Percentiles rank a stretch among this genome's conserved stretches.
These are phyloP conservation scores for Sminthurinus signatus DNA, from an alignment of 1,140 invertebrate species.

Conservation along the genomic window DNA sequence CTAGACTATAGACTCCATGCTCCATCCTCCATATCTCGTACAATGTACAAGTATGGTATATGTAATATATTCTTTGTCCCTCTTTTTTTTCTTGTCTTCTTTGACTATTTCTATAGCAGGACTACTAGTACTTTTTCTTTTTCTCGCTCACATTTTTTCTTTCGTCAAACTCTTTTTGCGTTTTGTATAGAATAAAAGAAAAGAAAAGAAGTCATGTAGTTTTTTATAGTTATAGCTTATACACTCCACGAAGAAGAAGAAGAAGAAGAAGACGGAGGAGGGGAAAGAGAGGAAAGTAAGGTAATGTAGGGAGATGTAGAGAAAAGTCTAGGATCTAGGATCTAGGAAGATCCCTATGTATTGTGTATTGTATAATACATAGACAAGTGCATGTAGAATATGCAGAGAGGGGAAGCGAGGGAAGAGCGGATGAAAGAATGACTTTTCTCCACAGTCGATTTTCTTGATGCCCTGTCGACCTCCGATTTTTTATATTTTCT, in stretches of 20 bases:
- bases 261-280: too few species aligned
- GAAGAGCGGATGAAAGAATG: background rate
- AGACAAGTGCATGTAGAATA: background rate
- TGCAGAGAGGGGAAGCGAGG: background rate
- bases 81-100: background rate
- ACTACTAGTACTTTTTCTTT: too few species aligned
- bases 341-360: background rate
- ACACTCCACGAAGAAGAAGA: too few species aligned
- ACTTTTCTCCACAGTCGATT: conserved; percentile 10
- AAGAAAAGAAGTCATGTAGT: too few species aligned
- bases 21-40: background rate
- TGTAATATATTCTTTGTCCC: too few species aligned
- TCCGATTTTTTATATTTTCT: background rate
- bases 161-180: too few species aligned
- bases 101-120: background rate
- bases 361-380: background rate
- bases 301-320: background rate
- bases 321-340: background rate
- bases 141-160: too few species aligned
- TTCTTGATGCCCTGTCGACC: conserved; percentile 13
- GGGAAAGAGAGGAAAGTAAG: background rate
- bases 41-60: too few species aligned
- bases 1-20: too few species aligned
- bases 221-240: too few species aligned
- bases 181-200: too few species aligned